phyloP scores from a whole-genome alignment of 2,888 invertebrate species.

The Rhamphomyia laevipes region DNA sequence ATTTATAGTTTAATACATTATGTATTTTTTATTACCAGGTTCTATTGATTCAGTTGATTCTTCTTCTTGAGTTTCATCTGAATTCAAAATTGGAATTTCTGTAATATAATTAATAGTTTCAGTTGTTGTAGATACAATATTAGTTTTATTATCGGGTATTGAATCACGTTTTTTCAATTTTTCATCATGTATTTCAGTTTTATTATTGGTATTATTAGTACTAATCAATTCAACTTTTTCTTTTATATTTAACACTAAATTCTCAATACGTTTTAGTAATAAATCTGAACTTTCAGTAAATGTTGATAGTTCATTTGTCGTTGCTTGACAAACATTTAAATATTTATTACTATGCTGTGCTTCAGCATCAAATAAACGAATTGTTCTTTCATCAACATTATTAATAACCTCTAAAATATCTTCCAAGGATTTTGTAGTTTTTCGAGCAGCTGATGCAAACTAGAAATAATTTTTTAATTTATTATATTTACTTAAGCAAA shows the following conservation, averaged over 20 bases:
- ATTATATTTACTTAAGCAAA: neutral
- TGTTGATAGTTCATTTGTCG: conserved; percentile 26
- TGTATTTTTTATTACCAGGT: neutral
- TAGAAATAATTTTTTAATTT: too few species aligned
- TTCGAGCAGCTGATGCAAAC: conserved; percentile 14
- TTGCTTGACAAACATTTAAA: conserved; percentile 24
- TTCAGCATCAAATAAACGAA: conserved; percentile 20
- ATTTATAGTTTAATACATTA: neutral
- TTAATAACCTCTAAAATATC: conserved; percentile 25
- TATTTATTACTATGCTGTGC: conserved; percentile 18
- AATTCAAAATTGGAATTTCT: too few species aligned
- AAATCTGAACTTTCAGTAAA: conserved; percentile 30
- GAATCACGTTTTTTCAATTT: too few species aligned
- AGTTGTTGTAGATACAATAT: too few species aligned
- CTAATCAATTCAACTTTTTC: conserved; percentile 16
- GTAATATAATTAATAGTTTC: too few species aligned
- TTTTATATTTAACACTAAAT: conserved; percentile 21
- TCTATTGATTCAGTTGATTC: neutral
- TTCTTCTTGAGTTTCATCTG: neutral
- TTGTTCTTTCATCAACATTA: conserved; percentile 27
- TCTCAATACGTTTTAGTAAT: conserved; percentile 28
- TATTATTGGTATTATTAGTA: too few species aligned
- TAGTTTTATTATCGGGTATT: too few species aligned
- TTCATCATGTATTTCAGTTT: too few species aligned
- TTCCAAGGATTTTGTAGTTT: conserved; percentile 24